A percentile compares a stretch with the other conserved stretches of the same genome.
Conservation (phyloP, 2,888 invertebrate species). For the Gibbula magus region DNA sequence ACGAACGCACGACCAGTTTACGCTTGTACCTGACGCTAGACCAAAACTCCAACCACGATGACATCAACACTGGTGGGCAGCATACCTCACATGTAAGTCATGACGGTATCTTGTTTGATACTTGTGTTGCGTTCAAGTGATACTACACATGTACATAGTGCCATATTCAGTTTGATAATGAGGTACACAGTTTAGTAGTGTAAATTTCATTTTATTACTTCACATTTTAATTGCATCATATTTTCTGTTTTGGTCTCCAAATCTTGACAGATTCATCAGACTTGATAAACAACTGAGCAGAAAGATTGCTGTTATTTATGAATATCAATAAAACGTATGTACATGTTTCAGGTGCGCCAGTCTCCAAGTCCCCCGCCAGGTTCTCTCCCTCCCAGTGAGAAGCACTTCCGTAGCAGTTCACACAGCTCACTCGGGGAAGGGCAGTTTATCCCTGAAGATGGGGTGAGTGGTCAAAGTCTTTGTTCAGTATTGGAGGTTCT, state of each 20-base stretch:
- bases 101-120: too few relatives aligned
- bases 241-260: too few relatives aligned
- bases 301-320: too few relatives aligned
- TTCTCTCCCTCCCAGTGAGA: conserved; percentile 58
- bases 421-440: conserved; percentile 44
- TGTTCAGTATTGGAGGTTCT: too few relatives aligned
- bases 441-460: conserved; percentile 51
- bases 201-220: too few relatives aligned
- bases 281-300: too few relatives aligned
- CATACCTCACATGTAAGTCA: not conserved
- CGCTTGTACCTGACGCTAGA: conserved; percentile 63
- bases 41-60: conserved; percentile 24
- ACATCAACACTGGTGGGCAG: conserved; percentile 10
- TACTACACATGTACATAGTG: too few relatives aligned
- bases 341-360: conserved; percentile 39
- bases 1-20: conserved; percentile 65
- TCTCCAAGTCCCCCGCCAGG: conserved; percentile 69
- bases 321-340: not conserved
- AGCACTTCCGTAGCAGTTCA: conserved; percentile 39
- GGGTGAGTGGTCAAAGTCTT: not conserved
- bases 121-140: too few relatives aligned
- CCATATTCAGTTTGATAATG: too few relatives aligned
- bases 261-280: too few relatives aligned
- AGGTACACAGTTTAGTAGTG: too few relatives aligned
- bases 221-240: too few relatives aligned